phyloP scores from a whole-genome alignment of 2,888 invertebrate species.

The Nemapogon koenigi region DNA sequence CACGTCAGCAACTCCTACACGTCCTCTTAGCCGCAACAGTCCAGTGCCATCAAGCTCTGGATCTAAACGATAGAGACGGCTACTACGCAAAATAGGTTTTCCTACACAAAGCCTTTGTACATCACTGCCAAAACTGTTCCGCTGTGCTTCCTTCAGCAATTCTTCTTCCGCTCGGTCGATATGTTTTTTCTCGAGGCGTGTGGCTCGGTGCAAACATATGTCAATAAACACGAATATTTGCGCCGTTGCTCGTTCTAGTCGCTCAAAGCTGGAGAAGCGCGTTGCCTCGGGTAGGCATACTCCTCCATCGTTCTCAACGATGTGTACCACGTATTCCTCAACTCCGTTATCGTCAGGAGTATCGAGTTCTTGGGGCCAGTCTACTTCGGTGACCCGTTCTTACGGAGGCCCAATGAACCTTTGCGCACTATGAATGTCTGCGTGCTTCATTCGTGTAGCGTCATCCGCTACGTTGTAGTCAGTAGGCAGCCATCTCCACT shows the following conservation, averaged over 20 bases:
- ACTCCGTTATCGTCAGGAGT: background rate
- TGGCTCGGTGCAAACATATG: background rate
- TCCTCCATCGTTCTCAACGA: background rate
- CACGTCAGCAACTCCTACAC: background rate
- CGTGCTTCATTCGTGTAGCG: constrained; percentile 12
- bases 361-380: background rate
- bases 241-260: background rate
- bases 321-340: background rate
- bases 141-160: background rate
- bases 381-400: too few relatives aligned
- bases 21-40: background rate
- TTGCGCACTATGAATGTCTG: background rate
- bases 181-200: background rate
- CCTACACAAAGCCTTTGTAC: background rate
- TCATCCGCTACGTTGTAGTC: constrained; percentile 13
- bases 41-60: background rate
- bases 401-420: background rate
- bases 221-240: background rate
- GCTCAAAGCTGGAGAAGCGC: background rate
- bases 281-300: background rate
- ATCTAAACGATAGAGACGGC: background rate
- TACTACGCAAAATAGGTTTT: background rate
- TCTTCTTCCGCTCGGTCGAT: background rate
- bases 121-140: background rate
- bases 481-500: constrained; percentile 16